A percentile compares a stretch with the other conserved stretches of the same genome.
Conservation (phyloP, 2,113 vertebrate genomes). For the Phaethon lepturus region DNA sequence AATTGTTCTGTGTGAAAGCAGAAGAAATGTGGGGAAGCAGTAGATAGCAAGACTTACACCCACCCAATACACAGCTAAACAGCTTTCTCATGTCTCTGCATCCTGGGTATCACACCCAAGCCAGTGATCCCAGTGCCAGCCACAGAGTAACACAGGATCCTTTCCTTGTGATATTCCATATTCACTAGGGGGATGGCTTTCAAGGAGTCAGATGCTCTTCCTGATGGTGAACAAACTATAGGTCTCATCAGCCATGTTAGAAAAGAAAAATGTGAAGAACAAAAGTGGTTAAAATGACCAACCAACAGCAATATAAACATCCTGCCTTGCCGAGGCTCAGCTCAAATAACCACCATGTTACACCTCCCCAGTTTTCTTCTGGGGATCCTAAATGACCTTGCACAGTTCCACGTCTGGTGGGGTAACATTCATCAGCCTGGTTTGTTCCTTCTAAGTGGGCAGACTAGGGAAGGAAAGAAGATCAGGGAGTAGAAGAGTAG, state of each 20-base stretch:
- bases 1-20: slow-evolving; percentile 40
- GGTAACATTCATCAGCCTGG: not conserved
- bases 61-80: not conserved
- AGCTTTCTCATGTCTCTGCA: not conserved
- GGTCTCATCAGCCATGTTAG: not conserved
- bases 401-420: not conserved
- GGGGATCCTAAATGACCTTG: not conserved
- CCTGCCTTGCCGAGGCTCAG: not conserved
- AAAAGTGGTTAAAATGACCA: not conserved
- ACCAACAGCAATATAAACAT: not conserved
- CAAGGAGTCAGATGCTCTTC: not conserved
- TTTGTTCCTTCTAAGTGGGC: not conserved
- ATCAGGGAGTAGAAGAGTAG: not conserved
- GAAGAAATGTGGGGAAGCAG: not conserved
- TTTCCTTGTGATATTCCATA: not conserved
- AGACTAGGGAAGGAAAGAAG: not conserved
- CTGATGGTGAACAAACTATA: not conserved
- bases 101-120: not conserved
- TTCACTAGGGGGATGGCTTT: not conserved
- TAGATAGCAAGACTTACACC: not conserved
- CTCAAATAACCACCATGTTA: not conserved
- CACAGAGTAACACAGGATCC: not conserved
- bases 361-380: not conserved
- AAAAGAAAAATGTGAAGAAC: not conserved
- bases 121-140: not conserved